Percentiles rank a stretch among this genome's conserved stretches.
These are phyloP conservation scores for Pseudorasbora parva DNA, from an alignment of 2,113 vertebrate species.

Conservation along the genomic window DNA sequence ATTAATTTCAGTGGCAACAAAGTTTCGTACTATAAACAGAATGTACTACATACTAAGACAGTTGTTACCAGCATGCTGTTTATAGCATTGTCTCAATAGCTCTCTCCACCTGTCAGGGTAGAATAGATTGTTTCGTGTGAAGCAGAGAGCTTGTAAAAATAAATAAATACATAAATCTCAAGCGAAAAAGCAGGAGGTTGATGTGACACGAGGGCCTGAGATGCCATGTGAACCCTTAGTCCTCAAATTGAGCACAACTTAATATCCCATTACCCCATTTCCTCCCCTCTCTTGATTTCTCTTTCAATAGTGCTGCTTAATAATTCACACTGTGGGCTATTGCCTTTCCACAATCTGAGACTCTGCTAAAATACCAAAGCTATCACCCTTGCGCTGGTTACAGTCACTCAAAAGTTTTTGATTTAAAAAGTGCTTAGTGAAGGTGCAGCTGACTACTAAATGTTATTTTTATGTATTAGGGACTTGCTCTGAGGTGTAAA, in stretches of 20 bases:
- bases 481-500: conserved; percentile 50
- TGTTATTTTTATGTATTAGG: conserved; percentile 7
- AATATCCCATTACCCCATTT: conserved; percentile 59
- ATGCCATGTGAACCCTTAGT: conserved; percentile 49
- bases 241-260: conserved; percentile 56
- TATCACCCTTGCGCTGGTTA: conserved; percentile 52
- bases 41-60: conserved; percentile 4
- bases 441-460: not conserved
- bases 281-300: conserved; percentile 30
- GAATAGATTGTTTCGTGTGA: conserved; percentile 27
- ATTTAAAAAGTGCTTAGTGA: too few relatives aligned
- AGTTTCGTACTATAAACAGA: not conserved
- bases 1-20: not conserved
- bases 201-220: conserved; percentile 48
- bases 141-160: conserved; percentile 23
- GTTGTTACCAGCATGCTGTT: not conserved
- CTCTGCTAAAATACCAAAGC: conserved; percentile 56
- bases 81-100: conserved; percentile 14
- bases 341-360: conserved; percentile 58
- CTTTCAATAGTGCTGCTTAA: conserved; percentile 56
- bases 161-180: conserved; percentile 35
- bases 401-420: conserved; percentile 1
- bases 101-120: conserved; percentile 5
- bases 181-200: conserved; percentile 43
- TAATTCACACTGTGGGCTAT: conserved; percentile 57